Base-by-base conservation (phyloP, 2,888 invertebrate species). In the Apoderus coryli region DNA sequence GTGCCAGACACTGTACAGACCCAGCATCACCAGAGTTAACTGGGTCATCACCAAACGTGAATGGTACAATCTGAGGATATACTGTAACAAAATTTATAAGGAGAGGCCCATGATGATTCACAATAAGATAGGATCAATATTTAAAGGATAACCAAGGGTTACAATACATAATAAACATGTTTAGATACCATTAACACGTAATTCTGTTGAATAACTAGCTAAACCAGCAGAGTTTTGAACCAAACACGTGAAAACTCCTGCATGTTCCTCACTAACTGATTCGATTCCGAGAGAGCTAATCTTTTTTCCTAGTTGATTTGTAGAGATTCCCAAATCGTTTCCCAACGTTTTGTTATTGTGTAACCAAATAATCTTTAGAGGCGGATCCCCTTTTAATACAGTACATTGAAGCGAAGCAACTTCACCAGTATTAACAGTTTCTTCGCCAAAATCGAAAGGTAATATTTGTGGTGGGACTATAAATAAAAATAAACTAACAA, bases 181-280 rank as follows among this genome's bases (percentile, higher is more conserved):
- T 6, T 7, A 16, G 9, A 12, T 70, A 74, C 75, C 76, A 60
- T 75, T 72, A 48, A 78, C 72, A 49, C 67, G 61, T 48, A 78
- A 60, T 43, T 60, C 57, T 35, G 72, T 66, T 35, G 72, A 69
- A 59, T 70, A 69, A 48, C 65, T 68, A 44, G 68, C 65, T 49
- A 59, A 62, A 35, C 78, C 77, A 53, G 75, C 76, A 40, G 57
- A 54, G 59, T 80, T 81, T 40, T 65, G 66, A 33, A 76, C 80
- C 43, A 67, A 65, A 59, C 82, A 84, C 27, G 77, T 78, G 55
- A 80, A 82, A 53, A 71, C 73, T 40, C 81, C 81, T 26, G 72
- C 67, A 55, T 81, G 76, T 43, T 67, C 58, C 24, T 65, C 67
- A 28, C 65, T 62, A 31, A 72, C 72, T 14, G 67, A 65, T 45